A percentile compares a stretch with the other conserved stretches of the same genome.
Evolutionary conservation across 2,797 vertebrate genomes (phyloP).

Genomic region (Acanthis flammea): DNA sequence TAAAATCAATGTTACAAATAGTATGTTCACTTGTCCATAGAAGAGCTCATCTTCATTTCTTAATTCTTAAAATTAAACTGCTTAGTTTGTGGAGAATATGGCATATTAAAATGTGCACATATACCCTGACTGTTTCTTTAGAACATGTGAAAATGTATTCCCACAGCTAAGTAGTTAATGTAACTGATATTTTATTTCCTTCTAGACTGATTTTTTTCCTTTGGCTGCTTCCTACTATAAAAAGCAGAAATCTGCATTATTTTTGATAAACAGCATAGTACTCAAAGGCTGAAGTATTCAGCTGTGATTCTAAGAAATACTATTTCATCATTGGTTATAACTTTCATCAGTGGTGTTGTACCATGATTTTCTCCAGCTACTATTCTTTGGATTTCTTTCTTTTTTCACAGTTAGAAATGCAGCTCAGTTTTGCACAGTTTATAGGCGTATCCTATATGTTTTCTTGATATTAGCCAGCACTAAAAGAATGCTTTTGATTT

Average conservation of each 20-base stretch:
- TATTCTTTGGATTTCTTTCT: background rate
- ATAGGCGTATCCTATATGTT: background rate
- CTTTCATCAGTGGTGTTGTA: background rate
- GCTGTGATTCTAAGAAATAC: background rate
- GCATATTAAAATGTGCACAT: background rate
- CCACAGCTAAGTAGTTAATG: background rate
- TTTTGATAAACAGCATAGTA: background rate
- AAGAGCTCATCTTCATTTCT: background rate
- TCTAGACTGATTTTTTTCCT: background rate
- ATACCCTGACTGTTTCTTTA: background rate
- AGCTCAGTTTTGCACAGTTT: background rate
- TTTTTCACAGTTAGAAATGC: background rate
- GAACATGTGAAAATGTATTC: background rate
- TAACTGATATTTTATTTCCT: background rate
- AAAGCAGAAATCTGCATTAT: background rate
- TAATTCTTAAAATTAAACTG: background rate
- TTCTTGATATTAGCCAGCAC: background rate
- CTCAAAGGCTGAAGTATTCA: background rate
- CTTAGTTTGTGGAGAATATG: background rate
- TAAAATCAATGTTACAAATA: background rate
- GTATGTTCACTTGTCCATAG: background rate
- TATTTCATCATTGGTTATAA: background rate
- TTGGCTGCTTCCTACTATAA: background rate
- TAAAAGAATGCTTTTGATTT: background rate
- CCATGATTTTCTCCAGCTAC: background rate